These are phyloP conservation scores for Aphaenogaster rudis DNA, from an alignment of 1,140 invertebrate species.

Conservation along the genomic window DNA sequence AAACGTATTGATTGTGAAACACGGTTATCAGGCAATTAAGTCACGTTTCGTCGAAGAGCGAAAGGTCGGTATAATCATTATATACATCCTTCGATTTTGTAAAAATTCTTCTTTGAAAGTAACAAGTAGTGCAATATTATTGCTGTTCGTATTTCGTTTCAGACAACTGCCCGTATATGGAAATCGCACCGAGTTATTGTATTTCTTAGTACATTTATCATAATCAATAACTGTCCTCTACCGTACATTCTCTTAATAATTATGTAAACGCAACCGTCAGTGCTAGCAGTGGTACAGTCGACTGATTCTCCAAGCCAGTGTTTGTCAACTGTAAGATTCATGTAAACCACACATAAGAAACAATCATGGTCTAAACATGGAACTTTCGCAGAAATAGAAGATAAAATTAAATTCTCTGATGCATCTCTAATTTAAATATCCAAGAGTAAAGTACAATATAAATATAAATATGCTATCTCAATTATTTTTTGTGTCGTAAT, in stretches of 20 bases:
- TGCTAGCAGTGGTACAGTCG: neutral
- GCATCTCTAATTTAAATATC: constrained; percentile 4
- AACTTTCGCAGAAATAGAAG: neutral
- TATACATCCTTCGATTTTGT: neutral
- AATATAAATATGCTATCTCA: neutral
- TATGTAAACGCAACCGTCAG: constrained; percentile 3
- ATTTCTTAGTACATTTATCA: neutral
- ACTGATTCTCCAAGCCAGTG: constrained; percentile 22
- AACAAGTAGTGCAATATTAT: neutral
- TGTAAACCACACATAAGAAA: constrained; percentile 19
- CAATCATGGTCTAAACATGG: neutral
- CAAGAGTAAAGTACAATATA: neutral
- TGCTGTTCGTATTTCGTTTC: neutral
- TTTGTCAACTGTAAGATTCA: constrained; percentile 20
- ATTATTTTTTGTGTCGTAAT: neutral
- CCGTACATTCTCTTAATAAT: constrained; percentile 37
- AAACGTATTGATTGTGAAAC: neutral
- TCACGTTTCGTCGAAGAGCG: neutral
- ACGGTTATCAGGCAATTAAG: neutral
- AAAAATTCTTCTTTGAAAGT: neutral
- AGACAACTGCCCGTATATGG: neutral
- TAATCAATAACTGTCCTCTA: constrained; percentile 33
- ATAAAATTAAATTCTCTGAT: constrained; percentile 12
- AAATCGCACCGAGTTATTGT: constrained; percentile 9
- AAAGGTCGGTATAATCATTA: neutral